Conservation (phyloP, 2,888 invertebrate species). For the Oscheius onirici region DNA sequence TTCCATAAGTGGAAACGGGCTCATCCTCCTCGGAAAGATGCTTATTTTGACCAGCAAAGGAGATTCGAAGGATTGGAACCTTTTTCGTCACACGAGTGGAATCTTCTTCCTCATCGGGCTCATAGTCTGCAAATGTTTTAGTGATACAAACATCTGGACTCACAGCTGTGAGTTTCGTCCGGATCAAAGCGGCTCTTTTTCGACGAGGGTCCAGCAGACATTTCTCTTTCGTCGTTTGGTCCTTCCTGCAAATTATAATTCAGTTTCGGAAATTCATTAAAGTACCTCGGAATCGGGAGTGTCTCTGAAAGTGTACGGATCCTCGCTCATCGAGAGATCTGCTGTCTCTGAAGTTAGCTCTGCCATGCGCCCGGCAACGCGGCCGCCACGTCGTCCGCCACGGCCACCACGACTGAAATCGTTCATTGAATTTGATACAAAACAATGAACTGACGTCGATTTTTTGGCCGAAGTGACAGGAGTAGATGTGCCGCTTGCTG, state of each 20-base stretch:
- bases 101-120: constrained; percentile 6
- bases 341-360: constrained; percentile 2
- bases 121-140: not conserved
- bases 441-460: no score
- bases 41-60: not conserved
- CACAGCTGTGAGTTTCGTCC: not conserved
- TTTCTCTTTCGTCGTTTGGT: not conserved
- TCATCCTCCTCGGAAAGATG: constrained; percentile 22
- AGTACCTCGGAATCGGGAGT: constrained; percentile 30
- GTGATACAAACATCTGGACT: not conserved
- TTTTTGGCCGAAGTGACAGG: constrained; percentile 1
- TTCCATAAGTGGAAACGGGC: not conserved
- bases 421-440: no score
- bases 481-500: constrained; percentile 13
- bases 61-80: constrained; percentile 20
- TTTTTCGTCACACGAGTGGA: constrained; percentile 1
- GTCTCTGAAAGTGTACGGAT: constrained; percentile 29
- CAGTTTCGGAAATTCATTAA: not conserved
- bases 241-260: not conserved
- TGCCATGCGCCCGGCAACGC: not conserved
- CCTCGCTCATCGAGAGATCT: not conserved
- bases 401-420: constrained; percentile 15
- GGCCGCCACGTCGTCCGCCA: not conserved
- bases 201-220: not conserved
- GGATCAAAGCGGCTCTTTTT: not conserved